Evolutionary conservation across 2,113 vertebrate genomes (phyloP), one percentile per base, ranked within the genome.

Genomic region (Jaculus jaculus): DNA sequence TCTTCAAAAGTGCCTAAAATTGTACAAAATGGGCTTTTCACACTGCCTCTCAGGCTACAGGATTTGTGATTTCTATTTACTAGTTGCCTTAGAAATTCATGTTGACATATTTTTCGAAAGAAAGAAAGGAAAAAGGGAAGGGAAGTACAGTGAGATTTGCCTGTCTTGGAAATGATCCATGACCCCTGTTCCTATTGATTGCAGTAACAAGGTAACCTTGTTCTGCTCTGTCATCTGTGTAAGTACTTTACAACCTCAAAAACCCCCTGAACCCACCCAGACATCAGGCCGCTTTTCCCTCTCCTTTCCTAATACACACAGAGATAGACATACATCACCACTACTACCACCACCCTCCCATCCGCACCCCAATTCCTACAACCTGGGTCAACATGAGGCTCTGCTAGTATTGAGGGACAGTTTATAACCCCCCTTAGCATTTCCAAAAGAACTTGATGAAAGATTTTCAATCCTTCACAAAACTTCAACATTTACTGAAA

Each of bases 71-170:
- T 61, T 84, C 74, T 47, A 92, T 51, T 82, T 79, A 92, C 37
- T 58, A 32, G 54, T 68, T 72, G 71, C 51, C 54, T 72, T 93
- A 39, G 39, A 94, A 86, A 92, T 84, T 84, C 69, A 88, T 5
- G 78, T 39, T 74, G 34, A 58, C 34, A 32, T 61, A 28, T 66
- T 92, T 86, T 90, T 66, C 63, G 71, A 32, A 51, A 54, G 30
- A 58, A 42, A 20, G 51, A 54, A 26, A 47, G 63, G 42, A 34
- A 28, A 82, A 12, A 7, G 39, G 54, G 15, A 34, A 30, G 71
- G 63, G 66, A 79, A 80, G 73, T 60, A 63, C 5, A 15, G 23
- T 73, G 74, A 88, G 79, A 79, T 79, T 10, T 68, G 47, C 12
- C 85, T 51, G 39, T 42, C 66, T 51, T 83, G 74, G 63, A 93